Conservation (phyloP, 2,797 vertebrate genomes). For the Phoebastria nigripes region DNA sequence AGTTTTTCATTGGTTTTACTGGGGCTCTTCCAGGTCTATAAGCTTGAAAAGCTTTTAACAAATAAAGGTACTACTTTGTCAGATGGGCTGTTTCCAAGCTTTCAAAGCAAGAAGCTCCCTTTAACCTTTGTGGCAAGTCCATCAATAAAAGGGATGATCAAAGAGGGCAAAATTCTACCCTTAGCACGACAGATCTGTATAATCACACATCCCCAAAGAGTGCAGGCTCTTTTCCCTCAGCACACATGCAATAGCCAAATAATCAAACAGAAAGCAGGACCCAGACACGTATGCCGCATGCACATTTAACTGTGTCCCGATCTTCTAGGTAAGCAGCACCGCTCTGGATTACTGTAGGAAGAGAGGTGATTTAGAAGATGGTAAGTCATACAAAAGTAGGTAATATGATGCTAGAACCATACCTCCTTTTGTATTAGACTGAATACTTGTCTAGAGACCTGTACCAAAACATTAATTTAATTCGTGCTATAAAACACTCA, state of each 20-base stretch:
- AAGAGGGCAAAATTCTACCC: not conserved
- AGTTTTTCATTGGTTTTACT: constrained; percentile 52
- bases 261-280: not conserved
- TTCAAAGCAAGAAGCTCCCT: constrained; percentile 7
- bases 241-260: not conserved
- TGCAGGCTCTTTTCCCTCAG: not conserved
- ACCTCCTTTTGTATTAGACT: not conserved
- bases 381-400: not conserved
- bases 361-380: not conserved
- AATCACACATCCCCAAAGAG: not conserved
- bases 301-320: not conserved
- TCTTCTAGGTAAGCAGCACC: not conserved
- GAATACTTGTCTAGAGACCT: not conserved
- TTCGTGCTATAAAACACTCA: not conserved
- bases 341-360: not conserved
- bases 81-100: constrained; percentile 4
- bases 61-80: constrained; percentile 37
- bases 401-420: not conserved
- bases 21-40: constrained; percentile 45
- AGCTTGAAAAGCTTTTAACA: constrained; percentile 34
- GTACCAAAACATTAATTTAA: not conserved
- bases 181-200: not conserved
- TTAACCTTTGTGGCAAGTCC: constrained; percentile 11
- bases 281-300: not conserved
- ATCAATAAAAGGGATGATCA: constrained; percentile 19